A percentile compares a stretch with the other conserved stretches of the same genome.
These are phyloP conservation scores for Macaca nemestrina DNA, from an alignment of 2,113 vertebrate genomes.

Conservation along the genomic window DNA sequence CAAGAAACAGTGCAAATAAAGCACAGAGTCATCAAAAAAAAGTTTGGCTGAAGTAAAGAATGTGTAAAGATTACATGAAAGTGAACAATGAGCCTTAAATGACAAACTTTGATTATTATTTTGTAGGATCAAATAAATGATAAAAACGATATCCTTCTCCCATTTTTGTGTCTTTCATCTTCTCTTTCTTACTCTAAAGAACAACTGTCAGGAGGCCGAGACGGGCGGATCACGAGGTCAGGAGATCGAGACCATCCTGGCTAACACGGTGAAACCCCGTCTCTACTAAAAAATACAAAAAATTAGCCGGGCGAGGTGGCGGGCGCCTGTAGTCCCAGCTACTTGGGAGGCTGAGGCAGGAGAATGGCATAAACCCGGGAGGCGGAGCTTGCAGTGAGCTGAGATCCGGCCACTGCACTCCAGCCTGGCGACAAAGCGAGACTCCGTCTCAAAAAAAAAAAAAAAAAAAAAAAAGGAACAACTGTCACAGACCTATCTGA, in stretches of 20 bases:
- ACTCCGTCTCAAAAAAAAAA: no score
- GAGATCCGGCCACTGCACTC: no score
- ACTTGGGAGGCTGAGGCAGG: no score
- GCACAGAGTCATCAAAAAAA: background rate
- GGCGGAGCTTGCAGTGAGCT: no score
- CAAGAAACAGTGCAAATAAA: background rate
- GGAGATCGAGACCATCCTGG: no score
- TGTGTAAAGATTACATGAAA: background rate
- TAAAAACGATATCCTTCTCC: background rate
- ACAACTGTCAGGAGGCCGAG: background rate
- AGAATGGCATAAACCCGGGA: rapidly evolving
- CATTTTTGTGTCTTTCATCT: background rate
- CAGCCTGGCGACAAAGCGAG: no score
- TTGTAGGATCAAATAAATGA: background rate
- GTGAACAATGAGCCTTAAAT: background rate
- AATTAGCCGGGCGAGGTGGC: no score
- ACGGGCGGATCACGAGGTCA: no score
- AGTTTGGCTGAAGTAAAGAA: background rate
- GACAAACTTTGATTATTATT: background rate
- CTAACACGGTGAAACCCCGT: no score
- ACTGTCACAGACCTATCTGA: background rate
- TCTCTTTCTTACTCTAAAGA: background rate
- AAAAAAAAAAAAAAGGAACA: background rate
- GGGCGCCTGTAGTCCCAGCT: no score
- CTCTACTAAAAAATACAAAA: no score